Conservation (phyloP, 2,888 invertebrate species). For the Agapostemon virescens region DNA sequence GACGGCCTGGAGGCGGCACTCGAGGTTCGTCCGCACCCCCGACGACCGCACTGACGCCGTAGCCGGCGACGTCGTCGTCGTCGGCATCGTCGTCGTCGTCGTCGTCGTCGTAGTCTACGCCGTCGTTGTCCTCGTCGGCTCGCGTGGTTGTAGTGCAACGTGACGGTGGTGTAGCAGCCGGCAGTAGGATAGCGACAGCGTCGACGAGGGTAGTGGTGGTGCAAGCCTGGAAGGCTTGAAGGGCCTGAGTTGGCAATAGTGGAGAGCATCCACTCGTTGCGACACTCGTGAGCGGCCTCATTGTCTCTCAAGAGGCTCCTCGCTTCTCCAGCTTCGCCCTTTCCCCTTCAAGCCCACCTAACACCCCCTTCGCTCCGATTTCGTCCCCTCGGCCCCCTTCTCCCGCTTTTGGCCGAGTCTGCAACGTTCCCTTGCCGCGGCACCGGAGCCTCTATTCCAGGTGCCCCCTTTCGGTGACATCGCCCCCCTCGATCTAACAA, state of each 20-base stretch:
- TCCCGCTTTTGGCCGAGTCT: conserved; percentile 46
- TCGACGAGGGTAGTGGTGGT: conserved; percentile 52
- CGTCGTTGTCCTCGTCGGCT: conserved; percentile 38
- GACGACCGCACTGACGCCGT: conserved; percentile 44
- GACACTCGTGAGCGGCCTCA: conserved; percentile 80
- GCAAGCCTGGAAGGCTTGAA: conserved; percentile 74
- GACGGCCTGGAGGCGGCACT: conserved; percentile 46
- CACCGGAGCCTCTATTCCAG: conserved; percentile 26
- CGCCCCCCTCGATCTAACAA: conserved; percentile 59
- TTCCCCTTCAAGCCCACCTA: conserved; percentile 52
- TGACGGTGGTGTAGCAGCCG: conserved; percentile 59
- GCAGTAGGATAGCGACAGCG: conserved; percentile 49
- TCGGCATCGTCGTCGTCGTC: conserved; percentile 34
- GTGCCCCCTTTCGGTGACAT: conserved; percentile 52
- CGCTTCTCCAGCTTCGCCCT: conserved; percentile 69
- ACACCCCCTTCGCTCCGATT: conserved; percentile 58
- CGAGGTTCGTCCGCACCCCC: conserved; percentile 45
- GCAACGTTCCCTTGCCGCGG: conserved; percentile 49
- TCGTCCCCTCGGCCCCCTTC: conserved; percentile 23
- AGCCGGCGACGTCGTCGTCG: conserved; percentile 39
- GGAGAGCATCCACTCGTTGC: conserved; percentile 79
- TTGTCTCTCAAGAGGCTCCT: conserved; percentile 79
- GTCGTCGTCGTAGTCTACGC: conserved; percentile 37
- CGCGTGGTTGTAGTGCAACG: conserved; percentile 55
- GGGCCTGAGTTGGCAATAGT: conserved; percentile 81